Evolutionary conservation across 1,140 invertebrate species (phyloP), one percentile per base, ranked within the genome.

Genomic region (Neodiprion lecontei): DNA sequence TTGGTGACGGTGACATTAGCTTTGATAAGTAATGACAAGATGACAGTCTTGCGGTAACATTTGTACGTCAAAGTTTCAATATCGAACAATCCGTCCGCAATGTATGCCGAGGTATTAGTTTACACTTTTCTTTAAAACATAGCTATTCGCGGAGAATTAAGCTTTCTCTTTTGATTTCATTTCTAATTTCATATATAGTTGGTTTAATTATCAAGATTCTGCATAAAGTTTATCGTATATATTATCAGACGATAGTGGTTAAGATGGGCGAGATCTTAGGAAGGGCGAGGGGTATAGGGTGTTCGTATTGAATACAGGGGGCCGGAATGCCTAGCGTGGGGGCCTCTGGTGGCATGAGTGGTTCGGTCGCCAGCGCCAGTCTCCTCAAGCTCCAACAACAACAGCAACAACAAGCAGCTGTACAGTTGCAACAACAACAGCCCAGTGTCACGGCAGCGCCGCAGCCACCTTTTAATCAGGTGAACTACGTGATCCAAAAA

Each of bases 381-480:
- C 84, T 89, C 70, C 81, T 89, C 75, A 89, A 88, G 77, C 84
- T 88, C 71, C 87, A 88, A 72, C 87, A 88, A 74, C 86, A 88
- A 68, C 87, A 88, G 71, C 87, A 88, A 73, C 87, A 88, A 74
- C 82, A 87, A 74, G 76, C 79, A 70, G 80, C 83, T 53, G 84
- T 82, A 76, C 83, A 84, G 76, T 85, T 84, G 78, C 75, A 85
- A 72, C 87, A 87, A 77, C 87, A 87, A 79, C 86, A 86, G 75
- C 85, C 85, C 67, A 81, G 84, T 76, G 87, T 81, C 78, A 82
- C 81, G 74, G 87, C 85, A 83, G 82, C 87, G 49, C 84, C 85
- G 72, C 87, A 88, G 79, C 87, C 86, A 76, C 85, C 86, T 77
- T 88, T 88, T 75, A 88, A 88, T 78, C 87, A 88, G 87, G 87